These are phyloP conservation scores for Ptychobarbus kaznakovi DNA, from an alignment of 2,797 vertebrate species.

Conservation along the genomic window DNA sequence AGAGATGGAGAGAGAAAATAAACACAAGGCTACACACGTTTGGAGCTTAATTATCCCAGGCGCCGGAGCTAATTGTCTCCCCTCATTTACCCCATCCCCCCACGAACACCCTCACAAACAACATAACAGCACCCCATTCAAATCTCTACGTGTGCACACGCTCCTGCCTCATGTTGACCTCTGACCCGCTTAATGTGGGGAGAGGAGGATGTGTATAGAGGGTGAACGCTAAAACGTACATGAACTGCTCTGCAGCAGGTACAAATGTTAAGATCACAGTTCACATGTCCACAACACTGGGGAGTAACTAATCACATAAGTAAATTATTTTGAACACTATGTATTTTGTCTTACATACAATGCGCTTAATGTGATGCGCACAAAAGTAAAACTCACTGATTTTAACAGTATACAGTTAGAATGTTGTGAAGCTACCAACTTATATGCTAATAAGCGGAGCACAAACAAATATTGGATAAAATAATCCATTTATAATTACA, in stretches of 20 bases:
- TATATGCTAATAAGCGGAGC: neutral
- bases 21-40: conserved; percentile 54
- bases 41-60: conserved; percentile 53
- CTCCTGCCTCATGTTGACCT: conserved; percentile 43
- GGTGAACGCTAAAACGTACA: neutral
- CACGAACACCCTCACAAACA: neutral
- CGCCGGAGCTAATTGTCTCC: conserved; percentile 61
- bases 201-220: neutral
- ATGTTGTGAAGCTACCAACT: neutral
- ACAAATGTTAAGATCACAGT: neutral
- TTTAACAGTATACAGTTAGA: neutral
- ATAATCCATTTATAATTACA: neutral
- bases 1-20: conserved; percentile 55
- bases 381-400: neutral
- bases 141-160: neutral
- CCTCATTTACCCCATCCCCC: conserved; percentile 51
- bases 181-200: conserved; percentile 20
- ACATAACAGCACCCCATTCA: conserved; percentile 24
- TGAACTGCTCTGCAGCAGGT: neutral
- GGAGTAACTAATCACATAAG: neutral
- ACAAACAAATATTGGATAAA: neutral
- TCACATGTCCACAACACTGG: neutral
- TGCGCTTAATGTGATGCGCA: neutral
- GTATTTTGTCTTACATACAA: neutral
- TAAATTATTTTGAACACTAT: neutral